Conservation (phyloP, 2,113 vertebrate species). For the Elachura formosa region DNA sequence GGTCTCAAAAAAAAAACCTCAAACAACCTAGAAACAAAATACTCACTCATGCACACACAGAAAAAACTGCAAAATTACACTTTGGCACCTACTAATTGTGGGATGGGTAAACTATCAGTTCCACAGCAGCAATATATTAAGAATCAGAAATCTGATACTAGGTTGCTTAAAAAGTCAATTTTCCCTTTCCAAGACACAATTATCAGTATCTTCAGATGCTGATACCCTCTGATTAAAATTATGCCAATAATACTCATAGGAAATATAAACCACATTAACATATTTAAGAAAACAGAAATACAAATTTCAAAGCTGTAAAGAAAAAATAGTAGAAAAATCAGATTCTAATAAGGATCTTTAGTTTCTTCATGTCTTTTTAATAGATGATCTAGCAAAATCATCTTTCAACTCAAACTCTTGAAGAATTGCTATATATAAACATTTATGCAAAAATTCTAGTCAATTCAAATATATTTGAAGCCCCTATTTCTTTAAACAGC, state of each 20-base stretch:
- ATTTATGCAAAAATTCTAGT: not conserved
- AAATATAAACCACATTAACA: not conserved
- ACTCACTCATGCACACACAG: not conserved
- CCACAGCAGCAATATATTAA: not conserved
- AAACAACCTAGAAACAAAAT: not conserved
- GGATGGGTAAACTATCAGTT: not conserved
- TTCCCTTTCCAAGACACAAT: accelerated
- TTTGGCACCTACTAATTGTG: not conserved
- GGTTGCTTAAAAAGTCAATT: not conserved
- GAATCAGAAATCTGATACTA: not conserved
- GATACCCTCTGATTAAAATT: not conserved
- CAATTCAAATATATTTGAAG: not conserved
- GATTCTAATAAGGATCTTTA: not conserved
- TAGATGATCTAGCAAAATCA: not conserved
- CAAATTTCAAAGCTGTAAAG: not conserved
- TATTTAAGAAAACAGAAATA: not conserved
- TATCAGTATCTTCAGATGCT: not conserved
- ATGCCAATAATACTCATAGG: not conserved
- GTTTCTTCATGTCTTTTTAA: not conserved
- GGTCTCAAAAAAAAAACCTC: not conserved
- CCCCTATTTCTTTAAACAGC: not conserved
- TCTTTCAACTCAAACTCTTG: not conserved
- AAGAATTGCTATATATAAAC: not conserved
- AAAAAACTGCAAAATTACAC: not conserved
- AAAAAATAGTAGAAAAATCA: not conserved